Conservation (phyloP, 2,113 vertebrate species). For the Abramis brama region DNA sequence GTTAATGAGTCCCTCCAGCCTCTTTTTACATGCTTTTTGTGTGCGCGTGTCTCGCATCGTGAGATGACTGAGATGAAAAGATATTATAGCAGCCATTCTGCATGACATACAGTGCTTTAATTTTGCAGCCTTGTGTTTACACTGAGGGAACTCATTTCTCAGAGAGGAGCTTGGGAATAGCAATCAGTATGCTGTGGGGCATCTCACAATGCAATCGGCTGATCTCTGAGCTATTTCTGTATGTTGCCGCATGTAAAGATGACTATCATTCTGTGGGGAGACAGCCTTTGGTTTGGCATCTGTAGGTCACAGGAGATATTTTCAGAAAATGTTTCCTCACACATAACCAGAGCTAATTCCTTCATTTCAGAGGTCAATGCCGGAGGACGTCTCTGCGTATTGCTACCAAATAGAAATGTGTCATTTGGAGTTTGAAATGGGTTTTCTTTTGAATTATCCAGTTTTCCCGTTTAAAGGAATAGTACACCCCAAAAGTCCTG, state of each 20-base stretch:
- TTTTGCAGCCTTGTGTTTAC: conserved; percentile 49
- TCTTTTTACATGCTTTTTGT: background rate
- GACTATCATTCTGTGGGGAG: conserved; percentile 63
- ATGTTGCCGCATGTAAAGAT: conserved; percentile 60
- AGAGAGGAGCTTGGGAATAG: conserved; percentile 65
- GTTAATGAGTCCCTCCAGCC: background rate
- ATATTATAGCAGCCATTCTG: conserved; percentile 17
- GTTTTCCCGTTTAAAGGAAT: background rate
- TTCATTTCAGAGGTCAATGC: conserved; percentile 46
- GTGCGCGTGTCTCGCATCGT: background rate
- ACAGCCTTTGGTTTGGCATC: conserved; percentile 62
- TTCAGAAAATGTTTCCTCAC: conserved; percentile 54
- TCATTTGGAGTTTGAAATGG: conserved; percentile 17
- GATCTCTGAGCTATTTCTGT: conserved; percentile 69
- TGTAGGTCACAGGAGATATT: conserved; percentile 63
- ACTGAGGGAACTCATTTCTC: conserved; percentile 65
- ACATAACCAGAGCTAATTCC: conserved; percentile 57
- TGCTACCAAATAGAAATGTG: conserved; percentile 55
- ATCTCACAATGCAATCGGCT: conserved; percentile 57
- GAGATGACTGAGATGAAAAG: background rate
- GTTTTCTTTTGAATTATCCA: conserved; percentile 5
- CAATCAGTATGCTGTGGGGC: conserved; percentile 70
- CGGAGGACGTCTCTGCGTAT: conserved; percentile 35
- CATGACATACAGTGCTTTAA: conserved; percentile 32
- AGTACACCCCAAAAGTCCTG: background rate